These are phyloP conservation scores for Mormyrops boulengeri DNA, from an alignment of 2,797 vertebrate species.

Conservation along the genomic window DNA sequence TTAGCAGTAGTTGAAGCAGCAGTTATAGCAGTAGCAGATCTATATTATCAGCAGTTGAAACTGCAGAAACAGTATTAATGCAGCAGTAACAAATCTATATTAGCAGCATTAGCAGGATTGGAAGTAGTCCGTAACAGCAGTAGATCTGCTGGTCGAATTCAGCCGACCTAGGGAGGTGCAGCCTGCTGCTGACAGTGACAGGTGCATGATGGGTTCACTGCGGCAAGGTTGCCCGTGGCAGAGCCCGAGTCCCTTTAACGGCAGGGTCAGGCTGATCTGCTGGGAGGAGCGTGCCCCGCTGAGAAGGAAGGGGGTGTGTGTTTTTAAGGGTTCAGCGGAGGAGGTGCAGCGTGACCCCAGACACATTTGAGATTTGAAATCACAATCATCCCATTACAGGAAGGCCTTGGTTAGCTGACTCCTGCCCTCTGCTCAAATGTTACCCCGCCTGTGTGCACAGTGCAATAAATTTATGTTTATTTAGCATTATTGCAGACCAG, in stretches of 20 bases:
- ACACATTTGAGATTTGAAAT: background rate
- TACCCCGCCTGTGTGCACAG: background rate
- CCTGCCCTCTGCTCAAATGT: background rate
- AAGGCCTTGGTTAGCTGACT: background rate
- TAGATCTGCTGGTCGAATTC: background rate
- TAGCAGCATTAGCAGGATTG: background rate
- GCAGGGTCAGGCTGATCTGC: background rate
- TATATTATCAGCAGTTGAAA: background rate
- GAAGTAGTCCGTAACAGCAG: background rate
- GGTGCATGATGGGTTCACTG: conserved; percentile 3
- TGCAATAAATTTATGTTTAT: background rate
- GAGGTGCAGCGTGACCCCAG: background rate
- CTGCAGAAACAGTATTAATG: background rate
- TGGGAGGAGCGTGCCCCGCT: background rate
- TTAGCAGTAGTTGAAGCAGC: background rate
- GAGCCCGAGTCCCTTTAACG: background rate
- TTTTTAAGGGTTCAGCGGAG: background rate
- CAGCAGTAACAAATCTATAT: background rate
- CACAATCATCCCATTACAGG: background rate
- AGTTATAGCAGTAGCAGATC: background rate
- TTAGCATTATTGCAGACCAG: background rate
- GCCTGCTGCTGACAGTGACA: conserved; percentile 6
- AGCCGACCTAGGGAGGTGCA: background rate
- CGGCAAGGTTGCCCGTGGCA: background rate
- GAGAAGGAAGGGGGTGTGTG: background rate